Conservation (phyloP, 1,140 invertebrate genomes). For the Drosophila simulans region DNA sequence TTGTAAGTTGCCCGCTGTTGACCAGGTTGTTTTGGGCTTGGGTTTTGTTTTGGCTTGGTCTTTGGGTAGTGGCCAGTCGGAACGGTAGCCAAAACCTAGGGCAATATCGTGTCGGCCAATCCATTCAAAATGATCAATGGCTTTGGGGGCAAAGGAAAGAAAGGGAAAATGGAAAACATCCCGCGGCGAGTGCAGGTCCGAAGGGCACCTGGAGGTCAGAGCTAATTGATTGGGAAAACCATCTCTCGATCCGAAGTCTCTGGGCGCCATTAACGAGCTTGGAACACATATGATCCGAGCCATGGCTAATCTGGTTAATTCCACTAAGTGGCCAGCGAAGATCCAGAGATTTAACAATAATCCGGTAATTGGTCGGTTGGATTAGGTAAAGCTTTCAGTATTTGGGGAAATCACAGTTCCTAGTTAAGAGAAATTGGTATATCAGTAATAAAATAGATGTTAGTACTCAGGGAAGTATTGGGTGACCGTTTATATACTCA, state of each 20-base stretch:
- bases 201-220: conserved; percentile 64
- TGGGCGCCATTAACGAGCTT: conserved; percentile 34
- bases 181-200: conserved; percentile 40
- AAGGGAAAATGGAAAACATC: conserved; percentile 21
- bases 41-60: conserved; percentile 5
- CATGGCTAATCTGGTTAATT: conserved; percentile 48
- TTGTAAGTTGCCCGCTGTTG: conserved; percentile 19
- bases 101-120: conserved; percentile 76
- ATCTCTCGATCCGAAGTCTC: conserved; percentile 43
- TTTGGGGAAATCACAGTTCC: conserved; percentile 6
- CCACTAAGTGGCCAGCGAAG: conserved; percentile 39
- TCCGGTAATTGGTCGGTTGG: conserved; percentile 26
- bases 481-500: too few species aligned
- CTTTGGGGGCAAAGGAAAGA: conserved; percentile 10
- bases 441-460: too few species aligned
- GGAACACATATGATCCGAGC: conserved; percentile 32
- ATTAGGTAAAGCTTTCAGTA: conserved; percentile 9
- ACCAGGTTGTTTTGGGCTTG: conserved; percentile 22
- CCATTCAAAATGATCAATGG: conserved; percentile 45
- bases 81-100: conserved; percentile 75
- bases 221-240: conserved; percentile 76
- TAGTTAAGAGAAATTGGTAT: conserved; percentile 14
- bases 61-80: conserved; percentile 25
- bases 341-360: conserved; percentile 38
- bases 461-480: not conserved